Conservation (phyloP, 2,797 vertebrate species). For the Leucoraja ocellata region DNA sequence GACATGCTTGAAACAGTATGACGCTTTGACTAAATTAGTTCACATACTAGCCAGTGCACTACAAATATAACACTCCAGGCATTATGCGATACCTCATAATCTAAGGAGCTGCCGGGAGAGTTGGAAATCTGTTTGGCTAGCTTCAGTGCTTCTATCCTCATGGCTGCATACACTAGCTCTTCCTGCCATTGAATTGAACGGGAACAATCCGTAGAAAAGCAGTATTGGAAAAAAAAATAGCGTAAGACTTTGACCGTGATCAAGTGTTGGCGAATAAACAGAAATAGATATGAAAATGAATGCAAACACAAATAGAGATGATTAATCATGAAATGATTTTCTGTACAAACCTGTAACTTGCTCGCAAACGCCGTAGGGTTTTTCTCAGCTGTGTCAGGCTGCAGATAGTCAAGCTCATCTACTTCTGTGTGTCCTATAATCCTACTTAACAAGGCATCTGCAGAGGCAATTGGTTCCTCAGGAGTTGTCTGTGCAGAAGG, state of each 20-base stretch:
- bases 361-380: slow-evolving; percentile 94
- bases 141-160: slow-evolving; percentile 99
- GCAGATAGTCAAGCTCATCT: slow-evolving; percentile 85
- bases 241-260: slow-evolving; percentile 43
- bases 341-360: slow-evolving; percentile 95
- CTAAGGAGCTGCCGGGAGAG: slow-evolving; percentile 77
- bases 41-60: slow-evolving; percentile 30
- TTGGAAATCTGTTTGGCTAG: slow-evolving; percentile 96
- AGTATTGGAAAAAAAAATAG: slow-evolving; percentile 44
- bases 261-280: slow-evolving; percentile 41
- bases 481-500: slow-evolving; percentile 64
- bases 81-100: slow-evolving; percentile 79
- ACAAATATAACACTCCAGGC: slow-evolving; percentile 56
- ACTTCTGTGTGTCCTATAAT: slow-evolving; percentile 74
- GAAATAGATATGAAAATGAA: slow-evolving; percentile 41
- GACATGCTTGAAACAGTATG: slow-evolving; percentile 15
- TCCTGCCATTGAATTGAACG: slow-evolving; percentile 68
- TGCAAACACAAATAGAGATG: background rate
- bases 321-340: slow-evolving; percentile 39
- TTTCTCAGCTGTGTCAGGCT: slow-evolving; percentile 95
- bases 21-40: slow-evolving; percentile 3
- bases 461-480: slow-evolving; percentile 70
- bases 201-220: slow-evolving; percentile 44
- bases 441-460: slow-evolving; percentile 79
- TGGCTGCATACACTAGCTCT: slow-evolving; percentile 94